Percentiles rank a stretch among this genome's conserved stretches.
phyloP scores from a whole-genome alignment of 2,797 vertebrate species.

The Aviceda leuphotes region DNA sequence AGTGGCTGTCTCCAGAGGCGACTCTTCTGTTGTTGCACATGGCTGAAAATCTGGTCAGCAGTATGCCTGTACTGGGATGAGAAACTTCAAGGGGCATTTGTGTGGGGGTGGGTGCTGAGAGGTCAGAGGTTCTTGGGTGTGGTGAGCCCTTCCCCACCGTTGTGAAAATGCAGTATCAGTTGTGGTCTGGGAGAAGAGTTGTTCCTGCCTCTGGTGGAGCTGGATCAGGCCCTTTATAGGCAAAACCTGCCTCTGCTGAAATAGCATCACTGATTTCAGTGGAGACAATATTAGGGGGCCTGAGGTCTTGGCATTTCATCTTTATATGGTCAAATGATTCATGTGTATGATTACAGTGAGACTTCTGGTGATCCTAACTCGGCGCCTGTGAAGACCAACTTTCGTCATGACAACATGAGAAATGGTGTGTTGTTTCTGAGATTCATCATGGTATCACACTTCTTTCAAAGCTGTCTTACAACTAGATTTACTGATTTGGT shows the following conservation, averaged over 20 bases:
- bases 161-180: rapidly evolving
- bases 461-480: neutral
- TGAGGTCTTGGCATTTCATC: neutral
- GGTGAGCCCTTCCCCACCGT: neutral
- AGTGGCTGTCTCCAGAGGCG: neutral
- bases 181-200: neutral
- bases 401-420: neutral
- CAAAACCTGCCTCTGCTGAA: neutral
- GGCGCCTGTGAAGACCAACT: neutral
- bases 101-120: neutral
- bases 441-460: neutral
- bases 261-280: neutral
- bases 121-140: neutral
- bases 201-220: neutral
- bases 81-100: neutral
- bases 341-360: neutral
- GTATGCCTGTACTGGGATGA: neutral
- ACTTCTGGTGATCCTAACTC: rapidly evolving
- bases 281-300: no score
- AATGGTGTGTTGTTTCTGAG: neutral
- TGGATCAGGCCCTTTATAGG: neutral
- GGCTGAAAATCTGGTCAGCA: neutral
- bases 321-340: neutral
- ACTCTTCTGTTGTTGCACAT: neutral
- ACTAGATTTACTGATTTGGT: neutral